Evolutionary conservation across 2,797 vertebrate genomes (phyloP).

Genomic region (Pelodytes ibericus): DNA sequence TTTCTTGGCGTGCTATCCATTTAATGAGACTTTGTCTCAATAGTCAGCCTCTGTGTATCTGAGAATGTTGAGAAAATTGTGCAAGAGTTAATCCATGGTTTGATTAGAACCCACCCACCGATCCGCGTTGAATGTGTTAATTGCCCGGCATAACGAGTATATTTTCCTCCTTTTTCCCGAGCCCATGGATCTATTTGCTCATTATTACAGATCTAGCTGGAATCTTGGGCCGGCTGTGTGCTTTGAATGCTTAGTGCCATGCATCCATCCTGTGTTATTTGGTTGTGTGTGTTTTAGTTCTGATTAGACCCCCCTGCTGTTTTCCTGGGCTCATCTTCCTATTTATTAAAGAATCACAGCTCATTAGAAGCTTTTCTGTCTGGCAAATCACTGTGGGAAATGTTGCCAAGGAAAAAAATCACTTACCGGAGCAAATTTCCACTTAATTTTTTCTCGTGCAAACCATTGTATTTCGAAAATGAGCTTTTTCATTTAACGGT

Average conservation of each 20-base stretch:
- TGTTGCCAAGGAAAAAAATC: conserved; percentile 32
- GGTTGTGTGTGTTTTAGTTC: conserved; percentile 33
- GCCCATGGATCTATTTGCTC: not conserved
- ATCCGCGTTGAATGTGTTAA: not conserved
- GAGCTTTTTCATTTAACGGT: conserved; percentile 12
- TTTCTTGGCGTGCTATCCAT: no score
- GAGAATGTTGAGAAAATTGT: no score
- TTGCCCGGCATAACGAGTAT: not conserved
- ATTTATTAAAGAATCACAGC: conserved; percentile 35
- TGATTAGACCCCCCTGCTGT: conserved; percentile 36
- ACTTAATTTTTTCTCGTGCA: not conserved
- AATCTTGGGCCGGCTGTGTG: not conserved
- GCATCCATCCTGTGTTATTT: conserved; percentile 35
- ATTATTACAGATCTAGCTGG: conserved; percentile 1
- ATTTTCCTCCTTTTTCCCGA: not conserved
- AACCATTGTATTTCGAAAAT: conserved; percentile 32
- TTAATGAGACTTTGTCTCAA: no score
- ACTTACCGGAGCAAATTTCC: conserved; percentile 32
- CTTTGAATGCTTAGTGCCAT: not conserved
- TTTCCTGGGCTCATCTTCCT: conserved; percentile 4
- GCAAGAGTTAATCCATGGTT: no score
- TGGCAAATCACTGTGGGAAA: conserved; percentile 35
- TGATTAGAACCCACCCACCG: not conserved
- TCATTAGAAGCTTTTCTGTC: conserved; percentile 39
- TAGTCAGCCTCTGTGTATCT: no score